These are phyloP conservation scores for Numenius arquata DNA, from an alignment of 2,113 vertebrate genomes.

Conservation along the genomic window DNA sequence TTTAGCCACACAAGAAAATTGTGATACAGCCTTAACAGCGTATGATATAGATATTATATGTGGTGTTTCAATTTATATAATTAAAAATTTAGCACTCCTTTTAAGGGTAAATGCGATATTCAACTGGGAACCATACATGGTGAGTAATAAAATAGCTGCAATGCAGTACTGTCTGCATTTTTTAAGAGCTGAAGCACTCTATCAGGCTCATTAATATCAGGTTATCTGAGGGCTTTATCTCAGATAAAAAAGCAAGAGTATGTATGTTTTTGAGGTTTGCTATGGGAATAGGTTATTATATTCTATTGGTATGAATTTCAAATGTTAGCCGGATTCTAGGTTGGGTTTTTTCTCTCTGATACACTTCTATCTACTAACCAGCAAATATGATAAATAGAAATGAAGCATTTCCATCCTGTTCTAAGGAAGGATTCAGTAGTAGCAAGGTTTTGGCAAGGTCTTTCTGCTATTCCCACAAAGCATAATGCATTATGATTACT, in stretches of 20 bases:
- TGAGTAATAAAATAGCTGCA: slow-evolving; percentile 67
- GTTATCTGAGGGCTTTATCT: slow-evolving; percentile 20
- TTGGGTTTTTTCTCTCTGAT: neutral
- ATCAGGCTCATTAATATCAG: slow-evolving; percentile 30
- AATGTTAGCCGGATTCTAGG: neutral
- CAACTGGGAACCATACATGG: slow-evolving; percentile 50
- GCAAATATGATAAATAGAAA: neutral
- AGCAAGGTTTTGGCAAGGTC: neutral
- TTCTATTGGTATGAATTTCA: neutral
- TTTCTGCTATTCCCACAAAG: neutral
- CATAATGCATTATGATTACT: neutral
- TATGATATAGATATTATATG: slow-evolving; percentile 63
- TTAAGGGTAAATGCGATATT: slow-evolving; percentile 65
- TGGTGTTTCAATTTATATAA: slow-evolving; percentile 75
- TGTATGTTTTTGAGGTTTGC: neutral
- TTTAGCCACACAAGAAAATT: slow-evolving; percentile 51
- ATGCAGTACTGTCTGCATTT: slow-evolving; percentile 59
- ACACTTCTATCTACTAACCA: neutral
- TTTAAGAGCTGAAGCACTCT: slow-evolving; percentile 58
- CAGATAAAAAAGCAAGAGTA: neutral
- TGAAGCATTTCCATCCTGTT: neutral
- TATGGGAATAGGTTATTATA: neutral
- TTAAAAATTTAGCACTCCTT: slow-evolving; percentile 73
- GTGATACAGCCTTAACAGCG: slow-evolving; percentile 36
- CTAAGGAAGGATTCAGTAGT: neutral